phyloP scores from a whole-genome alignment of 2,113 vertebrate species.

The Paraplagusia blochii region DNA sequence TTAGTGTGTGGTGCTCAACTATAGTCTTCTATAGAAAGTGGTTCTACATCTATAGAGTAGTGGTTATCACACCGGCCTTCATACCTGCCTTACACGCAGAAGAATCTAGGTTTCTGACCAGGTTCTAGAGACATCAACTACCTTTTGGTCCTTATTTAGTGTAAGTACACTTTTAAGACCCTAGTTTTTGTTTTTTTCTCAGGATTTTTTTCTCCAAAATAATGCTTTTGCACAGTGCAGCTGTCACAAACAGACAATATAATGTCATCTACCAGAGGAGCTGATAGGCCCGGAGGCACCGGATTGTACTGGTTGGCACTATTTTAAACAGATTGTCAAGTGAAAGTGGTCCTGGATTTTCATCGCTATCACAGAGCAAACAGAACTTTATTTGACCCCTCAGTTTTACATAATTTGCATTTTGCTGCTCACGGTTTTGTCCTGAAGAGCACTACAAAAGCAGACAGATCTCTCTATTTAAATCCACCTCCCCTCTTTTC shows the following conservation, averaged over 20 bases:
- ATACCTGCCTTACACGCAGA: too few relatives aligned
- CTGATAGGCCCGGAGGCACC: background rate
- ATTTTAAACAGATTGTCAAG: background rate
- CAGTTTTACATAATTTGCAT: conserved; percentile 70
- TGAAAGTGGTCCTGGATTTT: background rate
- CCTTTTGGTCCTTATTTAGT: too few relatives aligned
- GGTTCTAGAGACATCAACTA: too few relatives aligned
- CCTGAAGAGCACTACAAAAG: conserved; percentile 58
- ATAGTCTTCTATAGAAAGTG: too few relatives aligned
- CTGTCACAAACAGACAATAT: background rate
- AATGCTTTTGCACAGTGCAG: background rate
- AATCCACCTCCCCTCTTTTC: conserved; percentile 16
- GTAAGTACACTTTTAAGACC: too few relatives aligned
- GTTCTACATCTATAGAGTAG: too few relatives aligned
- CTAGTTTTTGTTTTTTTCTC: too few relatives aligned
- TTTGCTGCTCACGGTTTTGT: conserved; percentile 58
- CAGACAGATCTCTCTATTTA: conserved; percentile 43
- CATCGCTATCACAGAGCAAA: conserved; percentile 34
- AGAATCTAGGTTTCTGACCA: too few relatives aligned
- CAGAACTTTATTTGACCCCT: conserved; percentile 69
- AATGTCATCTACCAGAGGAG: background rate
- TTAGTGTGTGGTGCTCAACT: too few relatives aligned
- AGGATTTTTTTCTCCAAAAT: background rate
- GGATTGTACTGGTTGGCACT: background rate
- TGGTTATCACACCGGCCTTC: too few relatives aligned